Percentiles rank a stretch among this genome's conserved stretches.
Conservation (phyloP, 2,113 vertebrate species). For the Empidonax traillii region DNA sequence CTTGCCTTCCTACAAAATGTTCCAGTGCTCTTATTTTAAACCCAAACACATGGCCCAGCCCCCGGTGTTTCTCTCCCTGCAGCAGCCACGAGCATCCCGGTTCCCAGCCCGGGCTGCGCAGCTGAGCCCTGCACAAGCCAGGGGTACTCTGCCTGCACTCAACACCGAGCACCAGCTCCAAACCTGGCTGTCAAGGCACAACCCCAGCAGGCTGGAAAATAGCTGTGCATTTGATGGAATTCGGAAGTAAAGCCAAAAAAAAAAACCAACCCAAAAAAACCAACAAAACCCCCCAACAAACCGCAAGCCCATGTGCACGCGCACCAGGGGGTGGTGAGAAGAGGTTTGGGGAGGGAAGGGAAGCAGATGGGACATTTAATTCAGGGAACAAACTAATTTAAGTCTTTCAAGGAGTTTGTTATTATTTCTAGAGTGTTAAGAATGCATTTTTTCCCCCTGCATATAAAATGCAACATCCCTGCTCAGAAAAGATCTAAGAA, state of each 20-base stretch:
- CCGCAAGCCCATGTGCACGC: not conserved
- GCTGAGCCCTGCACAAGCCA: not conserved
- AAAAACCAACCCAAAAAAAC: no score
- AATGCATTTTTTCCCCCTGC: not conserved
- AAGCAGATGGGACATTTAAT: conserved; percentile 68
- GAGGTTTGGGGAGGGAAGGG: conserved; percentile 33
- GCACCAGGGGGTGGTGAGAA: not conserved
- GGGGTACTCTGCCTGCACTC: fast-evolving
- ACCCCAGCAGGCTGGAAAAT: not conserved
- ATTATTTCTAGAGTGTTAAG: conserved; percentile 54
- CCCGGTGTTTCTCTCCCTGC: not conserved
- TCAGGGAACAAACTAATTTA: conserved; percentile 62
- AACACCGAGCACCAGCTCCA: not conserved
- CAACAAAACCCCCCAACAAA: not conserved
- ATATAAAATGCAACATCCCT: conserved; percentile 2
- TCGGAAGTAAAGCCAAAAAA: not conserved
- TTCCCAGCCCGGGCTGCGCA: not conserved
- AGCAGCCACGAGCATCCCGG: not conserved
- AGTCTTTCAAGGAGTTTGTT: conserved; percentile 54
- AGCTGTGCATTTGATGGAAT: not conserved
- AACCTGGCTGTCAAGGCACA: not conserved
- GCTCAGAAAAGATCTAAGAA: not conserved
- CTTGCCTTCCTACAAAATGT: not conserved
- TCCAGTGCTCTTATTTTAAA: not conserved
- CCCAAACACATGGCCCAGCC: not conserved